Conservation (phyloP, 2,797 vertebrate genomes). For the Lycodopsis pacificus region DNA sequence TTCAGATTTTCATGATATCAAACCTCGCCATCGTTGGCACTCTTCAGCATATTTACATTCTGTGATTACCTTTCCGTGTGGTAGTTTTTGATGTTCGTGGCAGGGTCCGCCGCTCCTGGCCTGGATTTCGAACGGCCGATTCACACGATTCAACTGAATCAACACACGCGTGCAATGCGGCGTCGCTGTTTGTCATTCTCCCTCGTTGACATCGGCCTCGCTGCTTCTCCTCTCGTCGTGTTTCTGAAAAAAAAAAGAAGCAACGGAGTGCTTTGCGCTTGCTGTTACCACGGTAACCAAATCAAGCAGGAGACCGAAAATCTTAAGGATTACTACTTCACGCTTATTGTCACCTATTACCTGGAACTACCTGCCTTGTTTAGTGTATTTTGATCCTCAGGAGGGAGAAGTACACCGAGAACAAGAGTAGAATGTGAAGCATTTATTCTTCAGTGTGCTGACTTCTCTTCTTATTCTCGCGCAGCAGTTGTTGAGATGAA, state of each 20-base stretch:
- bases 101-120: neutral
- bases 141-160: neutral
- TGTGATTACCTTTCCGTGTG: neutral
- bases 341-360: neutral
- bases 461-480: slow-evolving; percentile 25
- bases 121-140: neutral
- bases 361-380: neutral
- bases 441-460: slow-evolving; percentile 3
- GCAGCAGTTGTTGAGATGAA: slow-evolving; percentile 24
- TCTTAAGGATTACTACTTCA: neutral
- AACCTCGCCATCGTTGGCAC: neutral
- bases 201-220: neutral
- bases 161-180: neutral
- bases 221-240: neutral
- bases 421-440: neutral
- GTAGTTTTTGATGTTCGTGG: neutral
- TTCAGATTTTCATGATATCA: neutral
- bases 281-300: slow-evolving; percentile 12
- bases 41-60: neutral
- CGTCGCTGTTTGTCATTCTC: neutral
- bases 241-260: neutral
- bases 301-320: neutral
- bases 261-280: neutral
- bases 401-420: neutral
- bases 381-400: neutral